Base-by-base conservation (phyloP, 1,140 invertebrate genomes). In the Atta colombica region DNA sequence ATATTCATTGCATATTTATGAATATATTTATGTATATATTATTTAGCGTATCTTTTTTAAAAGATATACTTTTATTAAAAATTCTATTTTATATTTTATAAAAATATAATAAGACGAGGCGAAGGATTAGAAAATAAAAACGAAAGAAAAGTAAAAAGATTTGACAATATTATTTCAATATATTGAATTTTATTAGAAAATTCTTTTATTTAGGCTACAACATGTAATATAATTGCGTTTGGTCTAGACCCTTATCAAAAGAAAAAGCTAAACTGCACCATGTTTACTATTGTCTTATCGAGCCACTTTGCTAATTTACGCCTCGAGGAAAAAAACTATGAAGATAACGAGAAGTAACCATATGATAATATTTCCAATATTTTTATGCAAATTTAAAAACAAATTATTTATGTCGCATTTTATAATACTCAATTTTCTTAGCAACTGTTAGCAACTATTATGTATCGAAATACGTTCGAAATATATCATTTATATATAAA, bases 171-270 rank as follows among this genome's bases (percentile, higher is more conserved):
- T 93, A 94, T 92, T 94, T 94, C 92, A 93, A 94, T 94, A 94
- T 94, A 94, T 93, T 94, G 93, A 94, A 91, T 95, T 95, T 95
- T 95, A 95, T 95, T 95, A 95, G 92, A 95, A 95, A 95, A 95
- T 93, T 92, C 94, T 90, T 94, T 93, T 95, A 93, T 94, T 95
- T 94, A 95, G 93, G 93, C 94, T 95, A 95, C 94, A 95, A 95
- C 94, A 95, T 95, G 94, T 95, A 95, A 95, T 95, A 95, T 95
- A 94, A 95, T 95, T 93, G 94, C 93, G 93, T 95, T 95, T 95
- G 94, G 94, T 95, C 94, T 94, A 95, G 92, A 95, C 94, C 94
- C 92, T 94, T 94, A 94, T 92, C 91, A 91, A 95, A 95, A 81
- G 61, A 82, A 84, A 80, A 94, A 94, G 92, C 92, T 93, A 91